phyloP scores from a whole-genome alignment of 1,140 invertebrate genomes.

The Bombus haemorrhoidalis region DNA sequence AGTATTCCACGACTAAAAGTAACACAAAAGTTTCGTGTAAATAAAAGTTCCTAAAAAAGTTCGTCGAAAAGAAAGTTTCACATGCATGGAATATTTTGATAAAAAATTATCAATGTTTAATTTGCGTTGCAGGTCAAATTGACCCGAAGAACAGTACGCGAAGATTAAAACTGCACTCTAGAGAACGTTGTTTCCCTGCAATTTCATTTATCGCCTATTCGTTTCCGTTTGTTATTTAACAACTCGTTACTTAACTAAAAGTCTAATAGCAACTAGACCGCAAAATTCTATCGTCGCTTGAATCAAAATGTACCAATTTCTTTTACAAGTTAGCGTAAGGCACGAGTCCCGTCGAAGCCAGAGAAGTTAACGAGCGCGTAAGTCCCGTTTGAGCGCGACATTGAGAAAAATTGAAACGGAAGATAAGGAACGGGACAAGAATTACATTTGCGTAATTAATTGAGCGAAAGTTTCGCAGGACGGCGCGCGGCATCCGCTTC shows the following conservation, averaged over 20 bases:
- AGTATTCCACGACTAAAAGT: no score
- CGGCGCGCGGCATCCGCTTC: not conserved
- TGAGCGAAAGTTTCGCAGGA: constrained; percentile 36
- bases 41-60: not conserved
- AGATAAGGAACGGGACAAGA: constrained; percentile 28
- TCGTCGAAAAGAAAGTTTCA: not conserved
- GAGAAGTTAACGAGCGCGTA: constrained; percentile 3
- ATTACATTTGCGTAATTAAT: constrained; percentile 53
- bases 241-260: no score
- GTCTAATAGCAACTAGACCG: not conserved
- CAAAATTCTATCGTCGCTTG: not conserved
- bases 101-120: not conserved
- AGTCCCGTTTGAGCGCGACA: not conserved
- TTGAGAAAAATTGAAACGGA: constrained; percentile 33
- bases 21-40: not conserved
- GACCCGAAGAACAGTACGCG: not conserved
- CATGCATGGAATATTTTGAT: not conserved
- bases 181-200: not conserved
- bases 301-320: not conserved
- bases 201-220: not conserved
- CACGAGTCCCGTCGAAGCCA: not conserved
- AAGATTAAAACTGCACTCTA: not conserved
- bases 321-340: rapidly evolving
- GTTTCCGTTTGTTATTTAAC: not conserved
- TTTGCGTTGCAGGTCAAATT: not conserved